Percentiles rank a stretch among this genome's conserved stretches.
Conservation (phyloP, 2,113 vertebrate species). For the Laterallus jamaicensis region DNA sequence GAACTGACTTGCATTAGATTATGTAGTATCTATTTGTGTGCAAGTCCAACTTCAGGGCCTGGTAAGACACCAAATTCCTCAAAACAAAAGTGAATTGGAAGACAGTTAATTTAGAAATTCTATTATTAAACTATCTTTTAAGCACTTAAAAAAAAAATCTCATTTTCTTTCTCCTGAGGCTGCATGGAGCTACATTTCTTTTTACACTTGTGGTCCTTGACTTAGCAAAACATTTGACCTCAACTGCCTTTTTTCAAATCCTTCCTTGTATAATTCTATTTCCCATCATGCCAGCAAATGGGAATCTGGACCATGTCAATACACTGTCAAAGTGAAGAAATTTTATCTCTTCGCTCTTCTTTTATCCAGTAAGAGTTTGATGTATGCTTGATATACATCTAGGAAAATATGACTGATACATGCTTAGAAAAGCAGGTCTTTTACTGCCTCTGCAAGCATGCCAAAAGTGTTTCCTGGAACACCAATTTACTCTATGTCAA, state of each 20-base stretch:
- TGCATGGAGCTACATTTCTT: background rate
- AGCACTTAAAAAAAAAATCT: accelerated
- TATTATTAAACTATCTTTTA: background rate
- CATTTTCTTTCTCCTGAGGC: background rate
- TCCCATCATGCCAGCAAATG: background rate
- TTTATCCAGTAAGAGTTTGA: background rate
- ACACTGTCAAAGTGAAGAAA: background rate
- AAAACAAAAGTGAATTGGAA: background rate
- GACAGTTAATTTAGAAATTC: background rate
- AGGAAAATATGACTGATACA: background rate
- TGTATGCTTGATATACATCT: background rate
- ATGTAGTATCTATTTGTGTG: background rate
- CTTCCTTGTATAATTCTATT: background rate
- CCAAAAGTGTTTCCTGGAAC: background rate
- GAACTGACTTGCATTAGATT: background rate
- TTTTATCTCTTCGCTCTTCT: background rate
- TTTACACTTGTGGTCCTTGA: background rate
- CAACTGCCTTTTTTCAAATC: background rate
- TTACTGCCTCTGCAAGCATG: background rate
- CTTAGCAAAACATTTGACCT: background rate
- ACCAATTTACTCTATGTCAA: background rate
- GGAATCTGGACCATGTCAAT: background rate
- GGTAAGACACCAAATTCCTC: background rate
- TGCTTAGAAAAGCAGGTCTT: background rate
- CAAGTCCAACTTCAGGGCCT: background rate